Evolutionary conservation across 2,797 vertebrate species (phyloP), one percentile per base, ranked within the genome.

Genomic region (Brachymystax lenok): DNA sequence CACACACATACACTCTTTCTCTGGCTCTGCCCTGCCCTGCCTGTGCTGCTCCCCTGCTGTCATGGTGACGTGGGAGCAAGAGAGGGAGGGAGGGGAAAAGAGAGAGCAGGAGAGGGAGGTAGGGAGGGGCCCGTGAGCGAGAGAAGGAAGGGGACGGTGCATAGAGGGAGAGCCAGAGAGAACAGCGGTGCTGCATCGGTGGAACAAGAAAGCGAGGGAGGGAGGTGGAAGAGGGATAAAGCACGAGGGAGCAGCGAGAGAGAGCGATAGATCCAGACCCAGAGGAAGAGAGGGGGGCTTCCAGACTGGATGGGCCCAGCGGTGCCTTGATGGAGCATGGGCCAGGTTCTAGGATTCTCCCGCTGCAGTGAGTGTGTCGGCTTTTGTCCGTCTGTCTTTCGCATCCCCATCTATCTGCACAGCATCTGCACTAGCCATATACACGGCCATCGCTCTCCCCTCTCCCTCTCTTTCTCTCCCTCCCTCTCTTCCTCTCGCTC

Each of bases 291-390:
- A 85, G 73, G 74, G 40, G 82, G 89, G 91, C 92, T 94, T 93
- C 92, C 94, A 92, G 91, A 91, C 91, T 90, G 88, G 91, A 92
- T 89, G 92, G 93, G 92, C 91, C 93, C 92, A 93, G 92, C 92
- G 79, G 95, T 94, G 94, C 90, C 94, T 95, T 95, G 91, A 95
- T 94, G 95, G 95, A 96, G 96, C 87, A 97, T 97, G 97, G 97
- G 97, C 94, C 97, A 97, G 94, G 95, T 96, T 95, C 94, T 96
- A 93, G 97, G 96, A 94, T 97, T 98, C 92, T 96, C 96, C 93
- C 96, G 97, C 89, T 98, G 97, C 96, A 96, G 96, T 97, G 91
- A 94, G 96, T 96, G 96, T 96, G 80, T 79, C 79, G 82, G 73
- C 50, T 75, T 79, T 75, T 84, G 82, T 75, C 2, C 80, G 84